A percentile compares a stretch with the other conserved stretches of the same genome.
Evolutionary conservation across 2,888 invertebrate species (phyloP).

Genomic region (Tanypteryx hageni): DNA sequence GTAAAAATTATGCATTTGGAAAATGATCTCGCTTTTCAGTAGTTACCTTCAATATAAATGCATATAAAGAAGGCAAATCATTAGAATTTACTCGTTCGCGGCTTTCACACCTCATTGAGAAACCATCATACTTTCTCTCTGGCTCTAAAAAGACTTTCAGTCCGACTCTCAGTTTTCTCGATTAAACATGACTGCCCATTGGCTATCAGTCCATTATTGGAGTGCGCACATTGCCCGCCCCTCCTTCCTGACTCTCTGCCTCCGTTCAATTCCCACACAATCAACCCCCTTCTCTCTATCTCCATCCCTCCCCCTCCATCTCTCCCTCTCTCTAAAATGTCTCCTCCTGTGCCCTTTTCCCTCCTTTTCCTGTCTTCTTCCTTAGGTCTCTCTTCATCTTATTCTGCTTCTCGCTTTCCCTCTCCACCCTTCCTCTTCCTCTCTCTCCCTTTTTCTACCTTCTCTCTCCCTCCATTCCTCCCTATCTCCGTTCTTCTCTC

Average conservation of each 20-base stretch:
- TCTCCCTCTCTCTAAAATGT: too few relatives aligned
- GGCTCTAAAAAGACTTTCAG: not conserved
- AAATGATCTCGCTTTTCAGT: not conserved
- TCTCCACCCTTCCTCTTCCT: too few relatives aligned
- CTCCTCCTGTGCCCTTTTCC: too few relatives aligned
- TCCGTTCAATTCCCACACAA: not conserved
- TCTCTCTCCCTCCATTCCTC: too few relatives aligned
- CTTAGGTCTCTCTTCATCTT: too few relatives aligned
- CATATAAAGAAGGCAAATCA: not conserved
- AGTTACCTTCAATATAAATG: not conserved
- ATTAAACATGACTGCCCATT: not conserved
- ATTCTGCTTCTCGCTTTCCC: too few relatives aligned
- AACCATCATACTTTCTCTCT: conserved; percentile 38
- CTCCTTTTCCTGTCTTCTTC: too few relatives aligned
- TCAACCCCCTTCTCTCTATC: too few relatives aligned
- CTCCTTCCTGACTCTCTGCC: not conserved
- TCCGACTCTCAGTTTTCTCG: conserved; percentile 36
- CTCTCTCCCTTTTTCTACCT: too few relatives aligned
- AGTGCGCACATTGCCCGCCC: not conserved
- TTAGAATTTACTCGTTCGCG: not conserved
- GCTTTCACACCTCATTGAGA: conserved; percentile 51
- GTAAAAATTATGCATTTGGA: conserved; percentile 1
- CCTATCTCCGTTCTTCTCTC: too few relatives aligned
- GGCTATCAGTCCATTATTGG: not conserved
- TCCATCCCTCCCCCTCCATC: too few relatives aligned